Evolutionary conservation across 2,888 invertebrate species (phyloP), one percentile per base, ranked within the genome.

Genomic region (Caenorhabditis doughertyi): DNA sequence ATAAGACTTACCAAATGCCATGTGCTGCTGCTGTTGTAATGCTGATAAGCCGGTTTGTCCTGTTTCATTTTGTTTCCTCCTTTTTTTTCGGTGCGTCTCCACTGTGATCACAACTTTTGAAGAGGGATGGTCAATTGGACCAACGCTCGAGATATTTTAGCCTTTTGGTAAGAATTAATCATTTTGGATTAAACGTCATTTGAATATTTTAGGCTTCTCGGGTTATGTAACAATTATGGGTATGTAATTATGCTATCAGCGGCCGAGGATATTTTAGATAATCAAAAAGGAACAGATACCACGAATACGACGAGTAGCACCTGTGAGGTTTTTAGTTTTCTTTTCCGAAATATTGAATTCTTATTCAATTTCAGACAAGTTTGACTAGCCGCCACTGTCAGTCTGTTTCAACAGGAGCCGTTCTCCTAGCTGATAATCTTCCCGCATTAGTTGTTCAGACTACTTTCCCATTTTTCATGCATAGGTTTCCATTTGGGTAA

Each of bases 201-300:
- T 51, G 3, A 1, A 29, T 23, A 27, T 79, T 77, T 56, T 73
- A 93, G 96, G 96, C 93, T 96, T 1, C 93, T 96, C 53, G 96
- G 96, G 2, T 92, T 96, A n/a, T 95, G 95, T 91, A 96, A 96
- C 92, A 96, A 96, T 93, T 96, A 95, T 92, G 95, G 95, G 72
- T 96, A 96, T 92, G 95, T 96, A 44, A 95, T 96, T 42, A 96
- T 96, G 96, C 92, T 96, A 70, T 95, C 95, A 91, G 95, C 96
- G 4, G 96, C 96, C 0, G 94, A 95, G 91, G 96, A 96, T 92
- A 95, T 96, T 90, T 93, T 80, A 82, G 89, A 84, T 35, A 62
- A 81, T 53, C 87, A 89, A 73, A 73, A 83, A n/a, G 60, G 64
- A 27, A 51, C 67, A 9, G 51, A 51, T 21, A 51, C 21, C 5